Percentiles rank a stretch among this genome's conserved stretches.
These are phyloP conservation scores for Seriola quinqueradiata DNA, from an alignment of 2,113 vertebrate genomes.

Conservation along the genomic window DNA sequence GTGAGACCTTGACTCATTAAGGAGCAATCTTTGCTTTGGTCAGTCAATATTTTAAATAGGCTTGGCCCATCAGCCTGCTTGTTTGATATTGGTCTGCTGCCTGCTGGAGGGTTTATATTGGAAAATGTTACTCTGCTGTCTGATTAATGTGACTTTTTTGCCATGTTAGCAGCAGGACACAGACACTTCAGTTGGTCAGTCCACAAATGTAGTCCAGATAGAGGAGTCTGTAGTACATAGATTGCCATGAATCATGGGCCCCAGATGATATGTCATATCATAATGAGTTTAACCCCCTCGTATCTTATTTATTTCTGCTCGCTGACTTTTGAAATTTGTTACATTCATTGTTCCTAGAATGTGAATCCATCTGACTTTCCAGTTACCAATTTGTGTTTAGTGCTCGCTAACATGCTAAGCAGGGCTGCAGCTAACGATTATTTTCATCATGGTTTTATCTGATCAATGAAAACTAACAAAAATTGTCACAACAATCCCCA, in stretches of 20 bases:
- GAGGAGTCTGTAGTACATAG: neutral
- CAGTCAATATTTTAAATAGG: slow-evolving; percentile 68
- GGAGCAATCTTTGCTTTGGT: slow-evolving; percentile 61
- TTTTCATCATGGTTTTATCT: neutral
- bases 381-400: neutral
- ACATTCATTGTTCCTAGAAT: no score
- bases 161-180: neutral
- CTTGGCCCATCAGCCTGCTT: slow-evolving; percentile 43
- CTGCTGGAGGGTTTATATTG: slow-evolving; percentile 33
- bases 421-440: neutral
- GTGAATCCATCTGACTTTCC: neutral
- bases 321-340: neutral
- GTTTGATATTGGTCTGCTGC: slow-evolving; percentile 59
- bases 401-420: neutral
- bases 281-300: neutral
- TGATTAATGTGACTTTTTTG: slow-evolving; percentile 48
- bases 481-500: neutral
- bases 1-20: slow-evolving; percentile 58
- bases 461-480: neutral
- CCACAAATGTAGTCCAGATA: neutral
- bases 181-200: neutral
- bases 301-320: neutral
- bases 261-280: neutral
- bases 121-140: slow-evolving; percentile 25
- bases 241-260: neutral